phyloP scores from a whole-genome alignment of 2,113 vertebrate genomes.

The Acanthochromis polyacanthus region DNA sequence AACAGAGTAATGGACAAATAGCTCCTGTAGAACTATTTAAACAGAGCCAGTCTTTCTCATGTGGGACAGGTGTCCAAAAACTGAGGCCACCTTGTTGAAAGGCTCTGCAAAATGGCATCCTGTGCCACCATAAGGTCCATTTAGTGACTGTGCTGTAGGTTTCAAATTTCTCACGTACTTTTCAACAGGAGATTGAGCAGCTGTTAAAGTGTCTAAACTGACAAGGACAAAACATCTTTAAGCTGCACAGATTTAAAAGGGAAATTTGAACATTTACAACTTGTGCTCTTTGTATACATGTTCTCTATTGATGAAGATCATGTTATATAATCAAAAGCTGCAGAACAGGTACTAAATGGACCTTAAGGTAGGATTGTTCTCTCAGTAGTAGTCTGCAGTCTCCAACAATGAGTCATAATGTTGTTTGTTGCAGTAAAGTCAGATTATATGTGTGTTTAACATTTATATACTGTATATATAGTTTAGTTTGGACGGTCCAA shows the following conservation, averaged over 20 bases:
- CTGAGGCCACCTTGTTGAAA: constrained; percentile 34
- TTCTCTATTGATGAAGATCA: background rate
- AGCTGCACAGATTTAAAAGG: background rate
- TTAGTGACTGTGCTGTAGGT: background rate
- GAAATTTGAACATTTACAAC: no score
- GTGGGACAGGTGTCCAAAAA: constrained; percentile 10
- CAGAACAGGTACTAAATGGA: background rate
- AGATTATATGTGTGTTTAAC: no score
- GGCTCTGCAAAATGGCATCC: background rate
- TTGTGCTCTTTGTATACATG: background rate
- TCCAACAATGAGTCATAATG: no score
- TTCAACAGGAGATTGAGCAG: background rate
- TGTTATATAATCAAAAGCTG: background rate
- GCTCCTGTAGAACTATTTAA: background rate
- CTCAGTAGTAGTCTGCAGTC: no score
- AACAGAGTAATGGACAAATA: constrained; percentile 10
- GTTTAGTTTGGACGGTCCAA: no score
- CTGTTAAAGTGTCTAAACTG: background rate
- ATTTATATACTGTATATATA: no score
- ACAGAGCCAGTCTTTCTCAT: constrained; percentile 16
- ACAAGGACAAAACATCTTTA: background rate
- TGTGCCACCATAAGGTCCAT: background rate
- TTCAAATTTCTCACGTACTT: background rate
- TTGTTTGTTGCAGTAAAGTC: background rate
- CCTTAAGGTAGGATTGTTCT: no score